Evolutionary conservation across 1,140 invertebrate genomes (phyloP).

Genomic region (Saccostrea cuccullata): DNA sequence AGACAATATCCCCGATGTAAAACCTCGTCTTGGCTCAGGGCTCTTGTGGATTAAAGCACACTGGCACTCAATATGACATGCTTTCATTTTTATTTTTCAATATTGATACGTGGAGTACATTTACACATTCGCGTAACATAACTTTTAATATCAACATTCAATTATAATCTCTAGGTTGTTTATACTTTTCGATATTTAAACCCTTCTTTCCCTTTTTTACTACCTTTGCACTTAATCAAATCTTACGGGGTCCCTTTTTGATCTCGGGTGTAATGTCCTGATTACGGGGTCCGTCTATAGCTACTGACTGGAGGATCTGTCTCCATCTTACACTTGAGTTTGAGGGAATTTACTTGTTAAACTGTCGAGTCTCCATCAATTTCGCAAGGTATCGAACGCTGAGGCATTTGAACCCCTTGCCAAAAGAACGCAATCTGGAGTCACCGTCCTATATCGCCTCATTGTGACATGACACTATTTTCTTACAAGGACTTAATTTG

Average conservation of each 20-base stretch:
- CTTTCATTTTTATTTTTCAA: constrained; percentile 20
- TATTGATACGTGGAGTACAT: not conserved
- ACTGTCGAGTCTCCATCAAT: not conserved
- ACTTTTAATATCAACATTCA: constrained; percentile 9
- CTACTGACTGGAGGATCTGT: not conserved
- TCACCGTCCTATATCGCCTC: not conserved
- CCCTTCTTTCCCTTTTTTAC: not conserved
- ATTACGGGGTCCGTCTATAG: not conserved
- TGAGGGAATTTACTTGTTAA: not conserved
- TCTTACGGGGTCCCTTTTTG: not conserved
- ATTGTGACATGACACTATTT: not conserved
- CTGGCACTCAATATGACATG: not conserved
- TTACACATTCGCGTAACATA: constrained; percentile 2
- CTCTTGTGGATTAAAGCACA: not conserved
- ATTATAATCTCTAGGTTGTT: not conserved
- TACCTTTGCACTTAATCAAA: not conserved
- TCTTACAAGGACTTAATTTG: not conserved
- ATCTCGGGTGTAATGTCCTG: not conserved
- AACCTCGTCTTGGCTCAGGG: too few species aligned
- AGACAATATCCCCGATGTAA: too few species aligned
- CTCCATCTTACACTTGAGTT: not conserved
- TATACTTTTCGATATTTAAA: constrained; percentile 5
- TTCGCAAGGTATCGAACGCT: not conserved
- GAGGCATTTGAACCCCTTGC: not conserved
- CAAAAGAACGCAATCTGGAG: not conserved